Base-by-base conservation (phyloP, 2,888 invertebrate genomes). In the Epistrophe grossulariae region DNA sequence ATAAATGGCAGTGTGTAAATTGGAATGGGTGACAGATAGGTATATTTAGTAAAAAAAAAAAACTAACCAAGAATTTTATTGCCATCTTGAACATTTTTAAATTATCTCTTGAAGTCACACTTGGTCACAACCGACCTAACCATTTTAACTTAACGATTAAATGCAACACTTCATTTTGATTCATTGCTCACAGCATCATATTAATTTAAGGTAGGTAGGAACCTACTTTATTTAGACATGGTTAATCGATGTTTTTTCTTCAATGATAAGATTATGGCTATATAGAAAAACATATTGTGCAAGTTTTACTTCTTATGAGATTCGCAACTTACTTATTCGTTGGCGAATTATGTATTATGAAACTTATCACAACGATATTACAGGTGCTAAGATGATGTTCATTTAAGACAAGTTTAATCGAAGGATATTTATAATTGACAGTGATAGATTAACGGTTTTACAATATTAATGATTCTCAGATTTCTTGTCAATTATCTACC, bases 391-490 rank as follows among this genome's bases (percentile, higher is more conserved):
- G 24, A 40, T 62, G 62, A 43, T 62, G 62, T 28, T 19, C 24
- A 40, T 62, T 62, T 28, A 15, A 15, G 57, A 24, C 40, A 45
- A 19, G 28, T 40, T 68, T 43, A 62, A 78, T 72, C 66, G 79
- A 73, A 79, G 73, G 73, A 24, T 62, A 9, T 40, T 35, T 74
- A 31, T 79, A 13, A 70, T 64, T 79, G 83, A 79, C 83, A 79
- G 79, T 79, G 83, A 84, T 74, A 40, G 83, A 84, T 79, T 79
- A 84, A 84, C 8, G 48, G 31, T 35, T 59, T 74, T 55, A 13
- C 74, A 43, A 48, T 55, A 60, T 55, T 74, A 10, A 68, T 70
- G 74, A 55, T 48, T 73, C 19, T 28, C 2, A 70, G 10, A 28
- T n/a, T 52, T 52, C 45, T 28, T 24, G 17, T 15, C 68, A 79